Conservation (phyloP, 2,113 vertebrate species). For the Neomonachus schauinslandi region DNA sequence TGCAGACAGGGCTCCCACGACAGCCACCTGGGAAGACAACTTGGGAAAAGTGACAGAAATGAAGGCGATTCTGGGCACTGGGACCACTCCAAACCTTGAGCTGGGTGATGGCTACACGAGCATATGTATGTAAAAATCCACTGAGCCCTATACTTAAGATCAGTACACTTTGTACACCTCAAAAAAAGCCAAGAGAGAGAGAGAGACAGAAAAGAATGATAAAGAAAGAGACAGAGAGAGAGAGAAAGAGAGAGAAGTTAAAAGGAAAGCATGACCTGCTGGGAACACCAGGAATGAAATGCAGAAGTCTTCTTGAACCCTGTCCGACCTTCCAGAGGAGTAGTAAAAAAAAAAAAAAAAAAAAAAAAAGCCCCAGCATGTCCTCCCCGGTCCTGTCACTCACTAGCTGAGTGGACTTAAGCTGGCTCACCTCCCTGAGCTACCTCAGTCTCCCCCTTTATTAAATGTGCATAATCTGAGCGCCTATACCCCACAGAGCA, state of each 20-base stretch:
- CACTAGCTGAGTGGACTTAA: not conserved
- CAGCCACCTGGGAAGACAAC: not conserved
- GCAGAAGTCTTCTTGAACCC: constrained; percentile 3
- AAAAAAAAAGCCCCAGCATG: not conserved
- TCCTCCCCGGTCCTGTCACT: not conserved
- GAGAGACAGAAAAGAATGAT: not conserved
- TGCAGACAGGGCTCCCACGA: constrained; percentile 55
- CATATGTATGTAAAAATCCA: not conserved
- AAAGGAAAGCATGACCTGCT: not conserved
- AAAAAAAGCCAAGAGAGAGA: not conserved
- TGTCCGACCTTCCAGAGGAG: constrained; percentile 27
- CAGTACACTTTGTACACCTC: not conserved
- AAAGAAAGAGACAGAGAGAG: not conserved
- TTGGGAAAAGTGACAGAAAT: constrained; percentile 57
- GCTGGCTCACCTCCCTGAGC: not conserved
- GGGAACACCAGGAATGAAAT: constrained; percentile 27
- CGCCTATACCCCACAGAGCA: not conserved
- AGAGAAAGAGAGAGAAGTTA: not conserved
- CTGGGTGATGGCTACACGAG: not conserved
- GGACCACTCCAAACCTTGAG: constrained; percentile 2
- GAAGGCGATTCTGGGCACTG: constrained; percentile 1
- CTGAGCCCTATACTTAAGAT: not conserved
- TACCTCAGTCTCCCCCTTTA: not conserved
- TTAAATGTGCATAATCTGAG: not conserved
- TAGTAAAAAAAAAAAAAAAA: no score